Base-by-base conservation (phyloP, 1,140 invertebrate species). In the Trichogramma pretiosum region DNA sequence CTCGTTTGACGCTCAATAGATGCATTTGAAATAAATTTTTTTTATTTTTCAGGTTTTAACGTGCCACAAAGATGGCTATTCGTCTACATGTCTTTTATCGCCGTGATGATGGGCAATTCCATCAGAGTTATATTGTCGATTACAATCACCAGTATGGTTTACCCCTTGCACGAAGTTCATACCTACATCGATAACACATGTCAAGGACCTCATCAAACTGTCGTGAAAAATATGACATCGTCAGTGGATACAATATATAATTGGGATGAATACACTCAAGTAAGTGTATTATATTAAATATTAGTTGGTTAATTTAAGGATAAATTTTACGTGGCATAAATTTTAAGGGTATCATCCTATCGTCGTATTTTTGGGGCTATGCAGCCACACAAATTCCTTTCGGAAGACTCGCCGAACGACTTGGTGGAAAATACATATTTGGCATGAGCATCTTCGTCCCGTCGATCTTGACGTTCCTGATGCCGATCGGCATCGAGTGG, bases 351-450 rank as follows among this genome's bases (percentile, higher is more conserved):
- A 37, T 74, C 13, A 66, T 76, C 32, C 55, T 76, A 3, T 72
- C 74, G 1, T 70, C 74, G 2, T 80, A 80, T 59, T 80, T 77
- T 64, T 75, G 72, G 67, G 78, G 78, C 11, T 80, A 80, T 54
- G 63, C 73, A n/a, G 5, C 72, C 11, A 78, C 77, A 38, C 80
- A 82, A 56, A 62, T 82, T 1, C 77, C 79, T 0, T 76, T 72
- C 7, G 79, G 79, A 1, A 54, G 77, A 5, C 35, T 78, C 4
- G 65, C 75, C 0, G 76, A 77, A 51, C 63, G 62, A 36, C 74
- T 73, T 34, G 77, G 77, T 8, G 74, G 74, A 2, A 79, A 79
- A 53, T 65, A 67, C 13, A 64, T 81, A 1, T 60, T 82, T 24
- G 67, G 74, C 11, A 47, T 62, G 0, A 56, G 68, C 1, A 55